Evolutionary conservation across 1,140 invertebrate genomes (phyloP), one percentile per base, ranked within the genome.

Genomic region (Pseudobourletiella spinata): DNA sequence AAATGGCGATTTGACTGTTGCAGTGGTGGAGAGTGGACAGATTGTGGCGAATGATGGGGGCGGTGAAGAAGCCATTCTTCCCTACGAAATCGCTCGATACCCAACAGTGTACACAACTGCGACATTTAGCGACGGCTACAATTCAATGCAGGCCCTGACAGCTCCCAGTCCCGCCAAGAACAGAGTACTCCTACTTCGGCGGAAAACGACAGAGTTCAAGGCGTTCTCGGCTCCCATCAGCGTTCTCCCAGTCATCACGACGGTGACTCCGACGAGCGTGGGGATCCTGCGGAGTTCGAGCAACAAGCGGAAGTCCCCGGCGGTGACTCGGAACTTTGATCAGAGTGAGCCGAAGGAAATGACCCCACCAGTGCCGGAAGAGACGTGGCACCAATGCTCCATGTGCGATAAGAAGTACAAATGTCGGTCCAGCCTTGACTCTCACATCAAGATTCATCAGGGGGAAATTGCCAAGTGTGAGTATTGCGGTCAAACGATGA

Each of bases 391-490:
- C 32, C 48, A 35, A 2, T 69, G 64, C 50, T 18, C 32, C 0
- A 29, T 26, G 3, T 69, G 67, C 42, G 54, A 61, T 18, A 69
- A 69, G 30, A 28, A 55, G 24, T 69, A 69, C 62, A 66, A 60
- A 60, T 60, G 59, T 52, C 63, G 62, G 11, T 66, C 61, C 8
- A 64, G 61, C 25, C 50, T 66, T 30, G 68, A 69, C 16, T 62
- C 64, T 26, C 68, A 69, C 54, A 28, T 66, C 2, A 61, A 65
- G 59, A 57, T 66, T 32, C 68, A 69, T 50, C 52, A 62, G 43
- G 68, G 68, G 0, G 11, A 32, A 32, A 22, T 18, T 11, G 42
- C 26, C 6, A 51, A 56, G 42, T 69, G 68, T 30, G 0, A 3
- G 3, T 35, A 60, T 54, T 69, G 68, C 61, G 55, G 44, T n/a